Evolutionary conservation across 2,113 vertebrate genomes (phyloP), one percentile per base, ranked within the genome.

Genomic region (Nothocercus julius): DNA sequence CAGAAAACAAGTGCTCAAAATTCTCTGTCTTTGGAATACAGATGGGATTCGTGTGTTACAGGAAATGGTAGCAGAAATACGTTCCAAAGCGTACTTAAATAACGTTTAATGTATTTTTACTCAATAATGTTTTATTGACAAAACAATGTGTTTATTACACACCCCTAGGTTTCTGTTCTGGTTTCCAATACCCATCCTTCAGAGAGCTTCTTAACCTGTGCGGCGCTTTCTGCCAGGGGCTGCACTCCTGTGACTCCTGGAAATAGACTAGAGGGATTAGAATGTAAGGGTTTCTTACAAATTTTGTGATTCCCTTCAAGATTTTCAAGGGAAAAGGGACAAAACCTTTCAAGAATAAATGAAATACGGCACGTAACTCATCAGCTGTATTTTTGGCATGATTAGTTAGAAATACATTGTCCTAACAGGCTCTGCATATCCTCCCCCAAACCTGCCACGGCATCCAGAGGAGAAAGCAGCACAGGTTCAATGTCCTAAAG

Each of bases 1-100:
- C 42, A 88, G 90, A 91, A 96, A 96, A 92, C 62, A 91, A 95
- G 80, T 42, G 53, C 74, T 95, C 7, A 5, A 87, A 91, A 94
- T 84, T 34, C 83, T 78, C 51, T 68, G 77, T 61, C 77, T 94
- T 92, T 5, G 1, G 47, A 86, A 90, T 79, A 36, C 80, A 93
- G 76, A 93, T 84, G 80, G 93, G 86, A 84, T 58, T n/a, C 85
- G 88, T 58, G 47, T 68, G 85, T 84, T 92, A 75, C 90, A 86
- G 68, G 78, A 93, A 88, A 92, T 62, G 56, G 73, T 86, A 96
- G 85, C 78, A 93, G 58, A 87, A 62, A 21, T 68, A 76, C 84
- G 66, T 82, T 90, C 72, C 76, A 96, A 62, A 95, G 58, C 30
- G 5, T 70, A 93, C 73, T 87, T 88, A 75, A 95, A 86, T 86